Evolutionary conservation across 2,797 vertebrate genomes (phyloP).

Genomic region (Meda fulgida): DNA sequence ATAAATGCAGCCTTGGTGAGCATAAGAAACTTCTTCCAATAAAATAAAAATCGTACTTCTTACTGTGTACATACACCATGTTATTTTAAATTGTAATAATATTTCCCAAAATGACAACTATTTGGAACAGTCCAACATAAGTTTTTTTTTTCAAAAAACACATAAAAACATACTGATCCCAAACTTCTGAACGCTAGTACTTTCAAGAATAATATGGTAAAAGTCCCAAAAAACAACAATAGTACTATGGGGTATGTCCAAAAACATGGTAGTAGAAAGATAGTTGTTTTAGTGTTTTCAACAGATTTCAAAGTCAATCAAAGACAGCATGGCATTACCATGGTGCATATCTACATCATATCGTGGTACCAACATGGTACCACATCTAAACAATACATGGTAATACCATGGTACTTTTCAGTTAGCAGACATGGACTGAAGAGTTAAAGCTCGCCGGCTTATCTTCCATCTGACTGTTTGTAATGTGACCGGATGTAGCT

Average conservation of each 20-base stretch:
- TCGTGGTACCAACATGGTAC: too few species aligned
- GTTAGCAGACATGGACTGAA: not conserved
- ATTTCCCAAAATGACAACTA: not conserved
- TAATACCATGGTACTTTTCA: not conserved
- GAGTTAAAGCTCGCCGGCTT: not conserved
- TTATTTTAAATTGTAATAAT: not conserved
- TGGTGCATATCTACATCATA: not conserved
- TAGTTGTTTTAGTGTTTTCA: not conserved
- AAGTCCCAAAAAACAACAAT: not conserved
- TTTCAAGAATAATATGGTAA: not conserved
- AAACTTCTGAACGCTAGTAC: not conserved
- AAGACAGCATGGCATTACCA: not conserved
- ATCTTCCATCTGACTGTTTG: slow-evolving; percentile 9
- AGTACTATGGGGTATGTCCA: not conserved
- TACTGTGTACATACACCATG: not conserved
- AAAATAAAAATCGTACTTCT: too few species aligned
- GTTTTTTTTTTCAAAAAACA: not conserved
- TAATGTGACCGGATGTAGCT: slow-evolving; percentile 26
- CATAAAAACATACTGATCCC: not conserved
- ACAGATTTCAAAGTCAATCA: not conserved
- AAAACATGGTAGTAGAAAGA: not conserved
- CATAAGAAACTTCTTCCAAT: not conserved
- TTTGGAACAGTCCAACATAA: not conserved
- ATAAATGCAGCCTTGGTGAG: not conserved
- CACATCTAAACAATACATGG: not conserved